Evolutionary conservation across 2,113 vertebrate genomes (phyloP).

Genomic region (Myotis brandtii): DNA sequence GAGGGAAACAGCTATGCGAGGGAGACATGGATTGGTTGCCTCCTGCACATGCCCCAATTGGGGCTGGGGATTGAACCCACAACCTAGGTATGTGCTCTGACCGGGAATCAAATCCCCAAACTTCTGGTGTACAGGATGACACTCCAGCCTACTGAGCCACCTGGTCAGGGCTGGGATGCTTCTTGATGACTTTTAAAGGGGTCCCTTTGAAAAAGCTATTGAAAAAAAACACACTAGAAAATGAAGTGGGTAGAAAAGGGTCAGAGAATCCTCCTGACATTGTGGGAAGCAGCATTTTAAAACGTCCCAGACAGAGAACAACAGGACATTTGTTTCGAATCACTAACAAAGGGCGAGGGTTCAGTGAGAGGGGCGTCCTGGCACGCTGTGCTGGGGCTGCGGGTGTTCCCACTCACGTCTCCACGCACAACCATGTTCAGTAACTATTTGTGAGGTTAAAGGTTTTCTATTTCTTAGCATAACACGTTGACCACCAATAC

Average conservation of each 20-base stretch:
- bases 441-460: neutral
- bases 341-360: neutral
- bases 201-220: neutral
- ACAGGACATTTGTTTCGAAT: neutral
- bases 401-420: neutral
- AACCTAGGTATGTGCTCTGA: no score
- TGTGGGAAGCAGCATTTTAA: neutral
- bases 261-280: neutral
- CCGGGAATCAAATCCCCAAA: no score
- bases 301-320: neutral
- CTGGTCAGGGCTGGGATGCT: no score
- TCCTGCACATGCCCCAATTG: no score
- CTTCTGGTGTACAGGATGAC: no score
- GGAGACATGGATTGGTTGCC: no score
- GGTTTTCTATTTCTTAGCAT: neutral
- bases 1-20: no score
- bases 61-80: no score
- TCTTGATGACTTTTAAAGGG: neutral
- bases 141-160: no score
- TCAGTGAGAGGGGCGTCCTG: rapidly evolving
- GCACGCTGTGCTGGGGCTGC: rapidly evolving
- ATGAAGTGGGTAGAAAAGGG: neutral
- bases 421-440: neutral
- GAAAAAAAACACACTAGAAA: neutral
- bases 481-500: neutral